Percentiles rank a stretch among this genome's conserved stretches.
Evolutionary conservation across 2,888 invertebrate genomes (phyloP).

Genomic region (Alsophila aescularia): DNA sequence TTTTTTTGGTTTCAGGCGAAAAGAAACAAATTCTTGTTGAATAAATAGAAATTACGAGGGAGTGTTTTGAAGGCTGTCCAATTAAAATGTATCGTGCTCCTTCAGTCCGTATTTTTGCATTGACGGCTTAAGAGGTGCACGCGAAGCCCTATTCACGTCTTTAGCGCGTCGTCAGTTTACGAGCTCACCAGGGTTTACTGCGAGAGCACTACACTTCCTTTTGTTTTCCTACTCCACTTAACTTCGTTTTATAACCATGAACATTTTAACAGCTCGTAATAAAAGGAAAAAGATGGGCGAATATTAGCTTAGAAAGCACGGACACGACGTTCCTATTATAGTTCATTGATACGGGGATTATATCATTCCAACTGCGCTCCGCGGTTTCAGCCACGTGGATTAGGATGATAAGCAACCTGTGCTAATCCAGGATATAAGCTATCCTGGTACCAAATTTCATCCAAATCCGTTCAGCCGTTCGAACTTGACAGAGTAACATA

Average conservation of each 20-base stretch:
- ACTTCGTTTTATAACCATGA: constrained; percentile 58
- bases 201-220: constrained; percentile 65
- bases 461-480: no score
- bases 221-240: constrained; percentile 59
- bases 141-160: constrained; percentile 60
- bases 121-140: constrained; percentile 44
- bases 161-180: constrained; percentile 64
- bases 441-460: no score
- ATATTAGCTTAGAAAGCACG: constrained; percentile 24
- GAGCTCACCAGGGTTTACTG: constrained; percentile 67
- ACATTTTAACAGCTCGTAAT: constrained; percentile 58
- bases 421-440: no score
- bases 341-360: constrained; percentile 4
- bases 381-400: no score
- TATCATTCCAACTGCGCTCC: no score
- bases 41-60: constrained; percentile 43
- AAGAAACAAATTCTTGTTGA: constrained; percentile 42
- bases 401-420: no score
- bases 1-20: constrained; percentile 30
- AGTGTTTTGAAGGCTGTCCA: constrained; percentile 53
- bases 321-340: constrained; percentile 6
- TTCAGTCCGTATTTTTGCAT: constrained; percentile 51
- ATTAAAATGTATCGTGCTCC: constrained; percentile 60
- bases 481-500: no score
- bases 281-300: constrained; percentile 45